These are phyloP conservation scores for Eulimnadia texana DNA, from an alignment of 1,140 invertebrate genomes.

Conservation along the genomic window DNA sequence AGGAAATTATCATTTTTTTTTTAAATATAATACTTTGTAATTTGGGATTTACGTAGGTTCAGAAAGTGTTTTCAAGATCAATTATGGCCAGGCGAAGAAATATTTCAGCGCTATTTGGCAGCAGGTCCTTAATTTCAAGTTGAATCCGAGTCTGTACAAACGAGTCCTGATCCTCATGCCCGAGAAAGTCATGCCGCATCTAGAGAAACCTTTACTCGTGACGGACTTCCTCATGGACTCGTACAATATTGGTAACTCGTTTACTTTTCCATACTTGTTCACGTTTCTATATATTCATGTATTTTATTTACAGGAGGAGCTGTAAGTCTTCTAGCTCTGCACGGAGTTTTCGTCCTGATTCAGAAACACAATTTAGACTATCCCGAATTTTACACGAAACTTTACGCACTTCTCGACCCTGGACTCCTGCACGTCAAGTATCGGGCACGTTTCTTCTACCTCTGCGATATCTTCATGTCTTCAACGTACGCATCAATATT, in stretches of 20 bases:
- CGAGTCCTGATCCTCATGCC: conserved; percentile 63
- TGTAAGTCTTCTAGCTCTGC: conserved; percentile 74
- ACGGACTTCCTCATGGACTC: conserved; percentile 89
- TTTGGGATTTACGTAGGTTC: conserved; percentile 16
- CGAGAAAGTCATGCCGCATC: conserved; percentile 62
- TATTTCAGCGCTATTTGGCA: conserved; percentile 38
- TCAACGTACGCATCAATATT: conserved; percentile 56
- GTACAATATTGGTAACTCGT: conserved; percentile 51
- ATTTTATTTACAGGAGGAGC: conserved; percentile 49
- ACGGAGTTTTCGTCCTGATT: conserved; percentile 81
- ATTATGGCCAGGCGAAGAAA: conserved; percentile 19
- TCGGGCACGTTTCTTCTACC: conserved; percentile 66
- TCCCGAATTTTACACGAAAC: conserved; percentile 83
- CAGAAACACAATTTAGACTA: conserved; percentile 87
- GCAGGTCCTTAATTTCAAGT: conserved; percentile 48
- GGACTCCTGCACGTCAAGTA: conserved; percentile 82
- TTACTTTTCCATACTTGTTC: neutral
- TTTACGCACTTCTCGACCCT: conserved; percentile 83
- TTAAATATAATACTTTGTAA: neutral
- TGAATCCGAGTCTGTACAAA: conserved; percentile 47
- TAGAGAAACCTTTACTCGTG: conserved; percentile 63
- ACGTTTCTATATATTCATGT: neutral
- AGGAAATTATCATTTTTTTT: conserved; percentile 1
- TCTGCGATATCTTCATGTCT: conserved; percentile 76
- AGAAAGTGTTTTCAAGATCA: conserved; percentile 17